Evolutionary conservation across 1,140 invertebrate species (phyloP).

Genomic region (Polypedilum pembai): DNA sequence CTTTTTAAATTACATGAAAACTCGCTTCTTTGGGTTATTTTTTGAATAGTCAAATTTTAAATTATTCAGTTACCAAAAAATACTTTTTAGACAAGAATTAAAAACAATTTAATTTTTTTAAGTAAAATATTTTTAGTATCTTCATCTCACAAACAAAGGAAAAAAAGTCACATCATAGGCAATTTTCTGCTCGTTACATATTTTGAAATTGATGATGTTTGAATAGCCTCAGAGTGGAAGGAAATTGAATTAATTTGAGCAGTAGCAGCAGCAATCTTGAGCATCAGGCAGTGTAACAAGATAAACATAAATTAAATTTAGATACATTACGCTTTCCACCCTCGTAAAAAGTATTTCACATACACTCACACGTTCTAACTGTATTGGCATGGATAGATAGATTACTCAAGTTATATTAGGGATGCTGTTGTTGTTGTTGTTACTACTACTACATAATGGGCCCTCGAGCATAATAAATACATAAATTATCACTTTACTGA

Average conservation of each 20-base stretch:
- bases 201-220: background rate
- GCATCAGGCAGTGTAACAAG: constrained; percentile 17
- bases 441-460: background rate
- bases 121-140: too few species aligned
- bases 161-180: too few species aligned
- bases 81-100: too few species aligned
- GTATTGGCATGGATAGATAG: background rate
- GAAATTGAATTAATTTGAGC: constrained; percentile 14
- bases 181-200: too few species aligned
- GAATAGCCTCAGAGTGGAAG: background rate
- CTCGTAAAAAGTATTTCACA: background rate
- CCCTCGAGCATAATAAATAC: constrained; percentile 27
- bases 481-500: constrained; percentile 24
- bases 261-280: background rate
- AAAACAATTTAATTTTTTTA: too few species aligned
- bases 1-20: too few species aligned
- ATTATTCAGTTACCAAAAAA: too few species aligned
- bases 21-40: too few species aligned
- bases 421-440: too few species aligned
- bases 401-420: too few species aligned
- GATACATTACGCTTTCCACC: constrained; percentile 22
- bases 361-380: background rate
- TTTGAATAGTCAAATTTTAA: too few species aligned
- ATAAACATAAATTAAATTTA: constrained; percentile 29
- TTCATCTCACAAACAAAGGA: too few species aligned